These are phyloP conservation scores for Coracopsis vasa DNA, from an alignment of 2,113 vertebrate genomes.

Conservation along the genomic window DNA sequence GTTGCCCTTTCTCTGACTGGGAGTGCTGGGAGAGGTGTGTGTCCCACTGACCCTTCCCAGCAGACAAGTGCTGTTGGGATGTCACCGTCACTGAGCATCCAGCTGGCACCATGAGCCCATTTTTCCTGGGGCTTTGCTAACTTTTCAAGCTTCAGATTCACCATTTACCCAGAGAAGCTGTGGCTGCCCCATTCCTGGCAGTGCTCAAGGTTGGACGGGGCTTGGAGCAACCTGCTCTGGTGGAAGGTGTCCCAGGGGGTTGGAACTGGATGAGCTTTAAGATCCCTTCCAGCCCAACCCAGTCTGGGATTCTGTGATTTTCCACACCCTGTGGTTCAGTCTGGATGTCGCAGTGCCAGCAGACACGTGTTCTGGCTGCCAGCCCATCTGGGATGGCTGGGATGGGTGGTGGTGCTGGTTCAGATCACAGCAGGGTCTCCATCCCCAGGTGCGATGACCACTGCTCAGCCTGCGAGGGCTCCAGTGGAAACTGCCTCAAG, in stretches of 20 bases:
- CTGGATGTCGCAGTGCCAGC: background rate
- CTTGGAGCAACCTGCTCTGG: background rate
- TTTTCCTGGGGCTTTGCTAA: background rate
- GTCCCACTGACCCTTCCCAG: background rate
- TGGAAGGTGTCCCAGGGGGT: background rate
- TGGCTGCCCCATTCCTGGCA: background rate
- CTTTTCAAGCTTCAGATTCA: background rate
- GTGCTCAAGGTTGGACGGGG: background rate
- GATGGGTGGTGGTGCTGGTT: background rate
- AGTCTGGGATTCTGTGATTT: background rate
- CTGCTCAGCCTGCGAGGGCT: constrained; percentile 83
- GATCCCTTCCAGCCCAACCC: background rate
- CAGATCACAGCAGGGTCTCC: background rate
- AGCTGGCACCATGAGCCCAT: background rate
- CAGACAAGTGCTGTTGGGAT: background rate
- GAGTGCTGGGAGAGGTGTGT: background rate
- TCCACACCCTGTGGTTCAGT: background rate
- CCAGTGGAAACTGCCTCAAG: constrained; percentile 79
- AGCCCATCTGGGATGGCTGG: background rate
- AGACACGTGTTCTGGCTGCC: background rate
- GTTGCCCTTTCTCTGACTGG: background rate
- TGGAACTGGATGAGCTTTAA: background rate
- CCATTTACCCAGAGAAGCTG: background rate
- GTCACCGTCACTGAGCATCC: background rate
- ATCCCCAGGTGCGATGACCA: constrained; percentile 84